Evolutionary conservation across 2,113 vertebrate species (phyloP).

Genomic region (Propithecus coquereli): DNA sequence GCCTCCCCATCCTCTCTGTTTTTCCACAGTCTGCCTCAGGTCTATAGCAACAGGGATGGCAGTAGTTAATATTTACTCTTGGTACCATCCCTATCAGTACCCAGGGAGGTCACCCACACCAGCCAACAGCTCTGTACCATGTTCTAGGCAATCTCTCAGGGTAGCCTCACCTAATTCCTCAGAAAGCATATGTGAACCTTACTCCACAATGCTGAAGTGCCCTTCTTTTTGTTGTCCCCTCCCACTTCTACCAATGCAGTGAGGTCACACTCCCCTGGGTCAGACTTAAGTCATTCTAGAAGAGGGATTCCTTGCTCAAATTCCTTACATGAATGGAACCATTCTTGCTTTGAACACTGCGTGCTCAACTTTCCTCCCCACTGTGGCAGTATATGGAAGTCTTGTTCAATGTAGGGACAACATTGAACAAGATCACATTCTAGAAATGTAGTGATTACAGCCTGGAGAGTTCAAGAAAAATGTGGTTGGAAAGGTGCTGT

Average conservation of each 20-base stretch:
- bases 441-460: neutral
- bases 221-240: neutral
- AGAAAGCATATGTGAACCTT: neutral
- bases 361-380: neutral
- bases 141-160: neutral
- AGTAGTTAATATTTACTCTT: neutral
- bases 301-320: neutral
- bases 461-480: neutral
- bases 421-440: neutral
- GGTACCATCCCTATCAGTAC: neutral
- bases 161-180: neutral
- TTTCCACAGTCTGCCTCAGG: neutral
- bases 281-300: neutral
- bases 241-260: neutral
- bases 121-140: neutral
- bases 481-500: neutral
- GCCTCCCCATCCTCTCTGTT: neutral
- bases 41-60: neutral
- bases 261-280: neutral
- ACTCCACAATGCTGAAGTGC: neutral
- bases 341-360: neutral
- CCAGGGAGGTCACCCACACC: neutral
- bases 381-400: neutral
- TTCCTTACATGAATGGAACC: neutral
- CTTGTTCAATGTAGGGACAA: neutral